These are phyloP conservation scores for Chrysomela aeneicollis DNA, from an alignment of 2,888 invertebrate genomes.

Conservation along the genomic window DNA sequence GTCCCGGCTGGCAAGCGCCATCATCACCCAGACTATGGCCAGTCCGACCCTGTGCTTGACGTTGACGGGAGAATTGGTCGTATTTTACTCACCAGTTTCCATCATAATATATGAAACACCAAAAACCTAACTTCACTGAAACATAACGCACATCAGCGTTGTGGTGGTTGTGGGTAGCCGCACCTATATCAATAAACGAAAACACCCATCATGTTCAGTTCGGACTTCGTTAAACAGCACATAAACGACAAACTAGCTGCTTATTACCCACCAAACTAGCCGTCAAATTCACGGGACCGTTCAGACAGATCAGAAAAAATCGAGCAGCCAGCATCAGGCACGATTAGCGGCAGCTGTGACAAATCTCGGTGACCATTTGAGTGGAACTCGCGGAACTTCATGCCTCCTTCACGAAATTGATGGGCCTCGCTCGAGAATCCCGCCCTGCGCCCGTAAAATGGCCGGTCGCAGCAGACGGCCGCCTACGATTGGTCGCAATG, in stretches of 20 bases:
- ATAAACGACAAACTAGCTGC: conserved; percentile 17
- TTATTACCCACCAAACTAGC: conserved; percentile 22
- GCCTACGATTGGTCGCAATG: conserved; percentile 8
- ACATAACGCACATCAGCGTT: neutral
- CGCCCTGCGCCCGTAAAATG: conserved; percentile 37
- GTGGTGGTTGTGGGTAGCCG: too few species aligned
- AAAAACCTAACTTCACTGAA: conserved; percentile 7
- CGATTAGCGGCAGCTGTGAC: conserved; percentile 42
- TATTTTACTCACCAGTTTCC: neutral
- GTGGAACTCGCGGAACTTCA: conserved; percentile 54
- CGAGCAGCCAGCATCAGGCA: conserved; percentile 21
- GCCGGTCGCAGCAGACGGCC: conserved; percentile 36
- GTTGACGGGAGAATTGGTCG: too few species aligned
- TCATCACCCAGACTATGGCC: too few species aligned
- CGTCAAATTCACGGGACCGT: conserved; percentile 25
- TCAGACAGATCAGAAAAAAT: conserved; percentile 32
- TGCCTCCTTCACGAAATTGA: conserved; percentile 47
- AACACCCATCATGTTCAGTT: conserved; percentile 8
- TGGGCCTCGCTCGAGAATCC: conserved; percentile 30
- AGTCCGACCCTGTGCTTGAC: too few species aligned
- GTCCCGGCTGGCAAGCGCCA: too few species aligned
- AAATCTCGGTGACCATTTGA: conserved; percentile 56
- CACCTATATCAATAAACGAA: neutral
- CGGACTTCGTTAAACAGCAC: conserved; percentile 1
- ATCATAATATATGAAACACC: neutral